Base-by-base conservation (phyloP, 2,113 vertebrate species). In the Nematolebias whitei region DNA sequence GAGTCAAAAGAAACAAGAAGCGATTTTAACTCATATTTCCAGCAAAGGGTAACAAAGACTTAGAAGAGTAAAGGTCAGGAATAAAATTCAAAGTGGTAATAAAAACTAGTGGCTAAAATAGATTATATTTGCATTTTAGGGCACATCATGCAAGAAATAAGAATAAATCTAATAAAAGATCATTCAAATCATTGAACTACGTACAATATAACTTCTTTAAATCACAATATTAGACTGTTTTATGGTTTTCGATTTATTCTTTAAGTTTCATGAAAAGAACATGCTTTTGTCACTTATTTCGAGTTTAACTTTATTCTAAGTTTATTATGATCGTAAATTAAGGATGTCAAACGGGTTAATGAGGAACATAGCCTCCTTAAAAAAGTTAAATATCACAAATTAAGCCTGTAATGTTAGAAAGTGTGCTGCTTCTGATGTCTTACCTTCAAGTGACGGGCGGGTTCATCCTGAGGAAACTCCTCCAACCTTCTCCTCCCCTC, bases 391-490 rank as follows among this genome's bases (percentile, higher is more conserved):
- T 20, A 32, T 44, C 40, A 50, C 39, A 38, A 40, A 24, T 44
- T 39, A 12, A 49, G 1, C 2, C 12, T 1, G 18, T 2, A 14
- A 44, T 43, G 26, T 12, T 23, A 40, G 2, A 13, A 50, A 41
- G 43, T 56, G 57, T 19, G 35, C 15, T 64, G 57, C 55, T 73
- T 52, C 44, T 68, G 59, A 44, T 50, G 29, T 75, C 86, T 70
- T 89, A 85, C 87, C 85, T 89, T 58, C 24, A 35, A 62, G 72
- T 76, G 49, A 60, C 73, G 59, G 62, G 45, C 53, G 68, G 69
- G 67, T 77, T 79, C 75, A 72, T 83, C 77, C 45, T 67, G 54
- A 24, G 66, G 62, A 83, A 71, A 60, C 63, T 74, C 52, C 61
- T 16, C 40, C 73, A 29, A 41, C 80, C 68, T 78, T 77, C 70